phyloP scores from a whole-genome alignment of 2,113 vertebrate genomes.

The Cricetomys ansorgei region DNA sequence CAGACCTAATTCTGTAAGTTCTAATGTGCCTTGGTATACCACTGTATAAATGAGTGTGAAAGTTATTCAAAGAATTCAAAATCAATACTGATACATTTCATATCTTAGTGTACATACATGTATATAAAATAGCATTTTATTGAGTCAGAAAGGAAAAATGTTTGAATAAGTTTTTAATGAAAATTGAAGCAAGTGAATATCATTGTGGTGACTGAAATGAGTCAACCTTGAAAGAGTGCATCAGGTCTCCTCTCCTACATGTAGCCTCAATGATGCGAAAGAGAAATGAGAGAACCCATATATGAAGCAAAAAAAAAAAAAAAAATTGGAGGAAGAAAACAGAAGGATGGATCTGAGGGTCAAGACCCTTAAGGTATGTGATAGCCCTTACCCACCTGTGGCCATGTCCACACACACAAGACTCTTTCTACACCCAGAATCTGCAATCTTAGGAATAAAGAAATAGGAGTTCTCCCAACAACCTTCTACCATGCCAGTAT shows the following conservation, averaged over 20 bases:
- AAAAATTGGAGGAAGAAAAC: not conserved
- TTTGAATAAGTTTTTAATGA: not conserved
- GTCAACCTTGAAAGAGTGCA: not conserved
- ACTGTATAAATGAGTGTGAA: not conserved
- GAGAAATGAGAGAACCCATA: not conserved
- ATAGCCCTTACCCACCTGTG: not conserved
- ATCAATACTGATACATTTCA: not conserved
- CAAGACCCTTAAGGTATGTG: not conserved
- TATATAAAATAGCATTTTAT: not conserved
- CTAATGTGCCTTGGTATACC: not conserved
- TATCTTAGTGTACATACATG: not conserved
- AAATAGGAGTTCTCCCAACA: too few relatives aligned
- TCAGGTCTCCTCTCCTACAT: not conserved
- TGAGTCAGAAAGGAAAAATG: not conserved
- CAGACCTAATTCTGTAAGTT: too few relatives aligned
- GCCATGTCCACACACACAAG: not conserved
- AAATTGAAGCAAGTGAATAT: not conserved
- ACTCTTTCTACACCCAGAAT: not conserved
- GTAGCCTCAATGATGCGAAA: not conserved
- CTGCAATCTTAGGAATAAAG: too few relatives aligned
- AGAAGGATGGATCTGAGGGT: not conserved
- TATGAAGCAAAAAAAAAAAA: not conserved
- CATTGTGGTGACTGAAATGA: not conserved
- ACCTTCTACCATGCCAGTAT: too few relatives aligned
- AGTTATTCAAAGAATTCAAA: not conserved